Evolutionary conservation across 2,888 invertebrate genomes (phyloP).

Genomic region (Cerceris ruficornis): DNA sequence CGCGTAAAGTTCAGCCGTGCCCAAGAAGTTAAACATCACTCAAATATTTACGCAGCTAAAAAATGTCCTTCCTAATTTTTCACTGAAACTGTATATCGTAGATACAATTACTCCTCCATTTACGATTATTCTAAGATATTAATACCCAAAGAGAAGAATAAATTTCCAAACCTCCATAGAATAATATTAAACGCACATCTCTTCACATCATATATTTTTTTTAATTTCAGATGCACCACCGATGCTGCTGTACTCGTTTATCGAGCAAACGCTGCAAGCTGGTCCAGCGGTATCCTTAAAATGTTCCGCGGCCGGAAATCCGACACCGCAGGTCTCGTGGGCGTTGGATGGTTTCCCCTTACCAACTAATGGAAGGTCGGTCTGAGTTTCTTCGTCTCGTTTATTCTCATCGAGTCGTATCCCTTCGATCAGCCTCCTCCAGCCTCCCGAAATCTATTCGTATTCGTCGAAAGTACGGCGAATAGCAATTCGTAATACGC

Average conservation of each 20-base stretch:
- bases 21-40: no score
- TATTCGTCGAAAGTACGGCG: not conserved
- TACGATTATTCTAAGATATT: no score
- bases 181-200: not conserved
- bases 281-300: conserved; percentile 90
- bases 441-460: not conserved
- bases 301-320: conserved; percentile 90
- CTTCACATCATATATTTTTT: not conserved
- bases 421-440: not conserved
- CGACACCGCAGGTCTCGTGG: conserved; percentile 90
- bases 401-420: not conserved
- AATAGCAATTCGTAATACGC: not conserved
- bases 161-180: not conserved
- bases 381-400: conserved; percentile 13
- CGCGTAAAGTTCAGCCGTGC: no score
- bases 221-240: conserved; percentile 87
- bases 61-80: no score
- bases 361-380: conserved; percentile 84
- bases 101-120: no score
- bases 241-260: conserved; percentile 88
- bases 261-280: conserved; percentile 90
- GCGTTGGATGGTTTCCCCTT: conserved; percentile 88
- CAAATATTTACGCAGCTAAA: no score
- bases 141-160: not conserved
- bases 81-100: no score